Conservation (phyloP, 1,140 invertebrate genomes). For the Scaptomyza montana region DNA sequence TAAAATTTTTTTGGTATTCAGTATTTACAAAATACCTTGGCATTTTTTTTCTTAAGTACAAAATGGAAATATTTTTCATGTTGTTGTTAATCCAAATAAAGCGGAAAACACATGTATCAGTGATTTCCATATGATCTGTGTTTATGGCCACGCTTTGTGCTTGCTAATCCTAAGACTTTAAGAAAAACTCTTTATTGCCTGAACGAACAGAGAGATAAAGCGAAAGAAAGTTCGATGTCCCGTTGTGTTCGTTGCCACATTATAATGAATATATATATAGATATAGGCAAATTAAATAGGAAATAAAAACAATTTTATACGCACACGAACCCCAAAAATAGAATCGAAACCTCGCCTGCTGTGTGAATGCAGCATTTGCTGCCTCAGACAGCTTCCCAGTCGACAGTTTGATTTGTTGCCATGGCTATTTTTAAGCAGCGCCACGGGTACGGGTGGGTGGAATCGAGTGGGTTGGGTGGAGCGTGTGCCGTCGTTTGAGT, state of each 20-base stretch:
- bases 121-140: background rate
- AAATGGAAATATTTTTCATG: background rate
- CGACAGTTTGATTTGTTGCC: conserved; percentile 47
- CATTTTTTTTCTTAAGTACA: background rate
- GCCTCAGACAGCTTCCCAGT: background rate
- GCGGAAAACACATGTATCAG: conserved; percentile 6
- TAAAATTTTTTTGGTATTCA: too few species aligned
- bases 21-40: background rate
- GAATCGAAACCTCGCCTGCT: conserved; percentile 32
- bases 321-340: conserved; percentile 46
- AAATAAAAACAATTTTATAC: conserved; percentile 41
- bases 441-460: conserved; percentile 19
- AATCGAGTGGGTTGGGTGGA: conserved; percentile 5
- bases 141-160: background rate
- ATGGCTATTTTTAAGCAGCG: conserved; percentile 53
- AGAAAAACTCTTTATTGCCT: conserved; percentile 19
- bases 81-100: conserved; percentile 5
- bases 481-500: background rate
- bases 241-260: conserved; percentile 13
- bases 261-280: conserved; percentile 6
- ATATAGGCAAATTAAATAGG: conserved; percentile 29
- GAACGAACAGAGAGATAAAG: too few species aligned
- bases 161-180: conserved; percentile 5
- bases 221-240: conserved; percentile 11
- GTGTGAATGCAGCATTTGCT: conserved; percentile 32